Evolutionary conservation across 2,888 invertebrate species (phyloP).

Genomic region (Ashinkailepas kermadecensis): DNA sequence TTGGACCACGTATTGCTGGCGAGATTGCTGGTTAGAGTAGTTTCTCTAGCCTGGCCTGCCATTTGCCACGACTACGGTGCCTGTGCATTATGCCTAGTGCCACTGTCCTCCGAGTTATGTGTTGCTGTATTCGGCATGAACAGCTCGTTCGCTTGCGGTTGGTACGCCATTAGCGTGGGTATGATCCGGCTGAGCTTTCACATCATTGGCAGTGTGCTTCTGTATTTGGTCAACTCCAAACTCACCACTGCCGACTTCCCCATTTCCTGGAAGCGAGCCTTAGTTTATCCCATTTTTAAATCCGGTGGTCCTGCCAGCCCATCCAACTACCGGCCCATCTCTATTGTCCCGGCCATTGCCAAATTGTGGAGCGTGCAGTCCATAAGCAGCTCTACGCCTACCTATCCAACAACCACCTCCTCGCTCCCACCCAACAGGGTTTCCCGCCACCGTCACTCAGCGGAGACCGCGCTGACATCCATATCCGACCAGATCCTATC

Average conservation of each 20-base stretch:
- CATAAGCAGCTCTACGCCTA: neutral
- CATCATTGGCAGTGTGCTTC: neutral
- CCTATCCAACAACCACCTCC: neutral
- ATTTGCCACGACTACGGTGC: too few species aligned
- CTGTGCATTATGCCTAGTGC: too few species aligned
- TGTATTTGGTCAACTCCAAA: neutral
- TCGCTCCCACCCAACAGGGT: neutral
- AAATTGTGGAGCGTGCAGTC: constrained; percentile 1
- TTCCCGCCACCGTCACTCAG: neutral
- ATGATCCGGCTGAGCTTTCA: neutral
- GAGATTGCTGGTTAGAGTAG: too few species aligned
- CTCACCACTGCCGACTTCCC: neutral
- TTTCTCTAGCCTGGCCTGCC: too few species aligned
- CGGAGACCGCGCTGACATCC: neutral
- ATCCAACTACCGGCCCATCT: neutral
- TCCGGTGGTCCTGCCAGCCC: neutral
- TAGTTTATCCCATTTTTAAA: neutral
- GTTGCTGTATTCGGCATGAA: too few species aligned
- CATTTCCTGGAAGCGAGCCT: neutral
- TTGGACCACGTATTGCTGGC: too few species aligned
- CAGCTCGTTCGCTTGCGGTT: neutral
- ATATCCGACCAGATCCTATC: neutral
- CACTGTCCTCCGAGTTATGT: too few species aligned
- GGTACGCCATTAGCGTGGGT: neutral
- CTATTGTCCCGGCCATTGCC: neutral